Base-by-base conservation (phyloP, 2,797 vertebrate genomes). In the Urocyon cinereoargenteus region DNA sequence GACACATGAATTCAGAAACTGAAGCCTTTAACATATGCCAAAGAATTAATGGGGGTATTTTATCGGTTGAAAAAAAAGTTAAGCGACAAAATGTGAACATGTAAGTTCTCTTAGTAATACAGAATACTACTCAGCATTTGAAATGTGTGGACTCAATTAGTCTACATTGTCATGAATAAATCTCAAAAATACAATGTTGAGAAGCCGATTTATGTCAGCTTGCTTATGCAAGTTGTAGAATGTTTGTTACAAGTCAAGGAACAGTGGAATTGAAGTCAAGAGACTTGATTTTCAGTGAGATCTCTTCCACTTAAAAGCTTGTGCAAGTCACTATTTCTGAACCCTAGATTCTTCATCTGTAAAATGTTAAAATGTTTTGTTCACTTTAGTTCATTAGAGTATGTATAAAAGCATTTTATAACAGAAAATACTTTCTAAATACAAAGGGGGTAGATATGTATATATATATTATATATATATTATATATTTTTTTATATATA, bases 381-480 rank as follows among this genome's bases (percentile, higher is more conserved):
- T 91, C 11, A 79, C 26, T 6, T 55, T 81, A 77, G 40, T 77
- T 88, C 13, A 28, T 24, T 40, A 79, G 64, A 75, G 10, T 84
- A 64, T 79, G 2, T 77, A 2, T 79, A 21, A 90, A 94, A 91
- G 8, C 6, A 92, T 95, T 95, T 95, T 90, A 36, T 75, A 87
- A 49, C 49, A 92, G 49, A 95, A 86, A 86, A 68, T 75, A 19
- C 3, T 90, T 68, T 72, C 26, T 45, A 91, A 82, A 84, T 62
- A 45, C 62, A 75, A 96, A 77, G 36, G 15, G n/a, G 0, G 14
- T 57, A 5, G 16, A 6, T 16, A 18, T 57, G 15, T 57, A 19
- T 18, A 19, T 57, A 57, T 57, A 55, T 55, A 55, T n/a, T 55
- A 55, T 55, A 55, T 13, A 55, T 55, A n/a, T n/a, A n/a, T n/a